Evolutionary conservation across 2,113 vertebrate species (phyloP).

Genomic region (Girardinichthys multiradiatus): DNA sequence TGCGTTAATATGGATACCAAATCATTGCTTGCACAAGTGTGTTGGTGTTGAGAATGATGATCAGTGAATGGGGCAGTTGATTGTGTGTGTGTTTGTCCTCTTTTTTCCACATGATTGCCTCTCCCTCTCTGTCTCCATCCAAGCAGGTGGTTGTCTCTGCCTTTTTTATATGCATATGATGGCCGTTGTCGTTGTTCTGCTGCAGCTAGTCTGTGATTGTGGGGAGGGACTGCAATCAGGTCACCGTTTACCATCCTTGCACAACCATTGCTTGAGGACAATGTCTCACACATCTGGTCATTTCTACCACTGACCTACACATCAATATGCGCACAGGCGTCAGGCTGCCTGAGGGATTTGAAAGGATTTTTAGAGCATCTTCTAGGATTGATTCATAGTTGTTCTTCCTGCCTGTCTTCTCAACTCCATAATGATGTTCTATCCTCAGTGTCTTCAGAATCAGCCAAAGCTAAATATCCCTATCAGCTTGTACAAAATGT

Average conservation of each 20-base stretch:
- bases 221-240: slow-evolving; percentile 67
- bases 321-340: slow-evolving; percentile 61
- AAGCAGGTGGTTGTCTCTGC: slow-evolving; percentile 73
- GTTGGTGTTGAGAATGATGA: slow-evolving; percentile 39
- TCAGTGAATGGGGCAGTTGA: slow-evolving; percentile 34
- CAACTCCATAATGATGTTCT: neutral
- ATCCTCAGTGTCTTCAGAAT: slow-evolving; percentile 31
- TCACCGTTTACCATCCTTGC: slow-evolving; percentile 65
- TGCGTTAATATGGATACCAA: slow-evolving; percentile 38
- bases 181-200: slow-evolving; percentile 65
- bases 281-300: slow-evolving; percentile 69
- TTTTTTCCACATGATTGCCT: slow-evolving; percentile 66
- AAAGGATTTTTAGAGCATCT: slow-evolving; percentile 56
- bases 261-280: slow-evolving; percentile 48
- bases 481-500: neutral
- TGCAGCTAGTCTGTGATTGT: slow-evolving; percentile 54
- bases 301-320: slow-evolving; percentile 50
- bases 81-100: slow-evolving; percentile 32
- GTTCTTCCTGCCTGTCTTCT: slow-evolving; percentile 4
- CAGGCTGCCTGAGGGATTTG: slow-evolving; percentile 40
- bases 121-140: slow-evolving; percentile 55
- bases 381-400: slow-evolving; percentile 48
- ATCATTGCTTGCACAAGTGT: slow-evolving; percentile 46
- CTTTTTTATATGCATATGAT: slow-evolving; percentile 71
- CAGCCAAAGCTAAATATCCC: neutral